Conservation (phyloP, 2,113 vertebrate species). For the Bubo blakistoni region DNA sequence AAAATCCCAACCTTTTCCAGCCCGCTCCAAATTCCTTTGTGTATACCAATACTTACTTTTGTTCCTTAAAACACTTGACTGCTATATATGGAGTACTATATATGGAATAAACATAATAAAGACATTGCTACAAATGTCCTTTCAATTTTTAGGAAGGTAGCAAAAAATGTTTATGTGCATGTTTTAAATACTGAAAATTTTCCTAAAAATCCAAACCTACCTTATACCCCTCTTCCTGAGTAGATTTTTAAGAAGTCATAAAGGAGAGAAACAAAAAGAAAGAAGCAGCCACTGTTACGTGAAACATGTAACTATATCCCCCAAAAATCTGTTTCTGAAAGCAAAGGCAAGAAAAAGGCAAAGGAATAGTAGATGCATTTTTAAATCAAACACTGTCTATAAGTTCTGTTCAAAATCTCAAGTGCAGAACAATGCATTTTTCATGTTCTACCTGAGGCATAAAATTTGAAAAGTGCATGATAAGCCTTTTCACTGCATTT, state of each 20-base stretch:
- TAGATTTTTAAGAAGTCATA: not conserved
- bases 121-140: not conserved
- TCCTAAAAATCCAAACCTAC: slow-evolving; percentile 23
- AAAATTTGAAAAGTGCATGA: slow-evolving; percentile 26
- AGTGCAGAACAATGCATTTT: slow-evolving; percentile 33
- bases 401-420: slow-evolving; percentile 55
- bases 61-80: not conserved
- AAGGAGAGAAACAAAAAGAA: not conserved
- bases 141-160: not conserved
- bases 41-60: not conserved
- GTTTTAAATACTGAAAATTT: not conserved
- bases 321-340: slow-evolving; percentile 22
- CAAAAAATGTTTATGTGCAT: not conserved
- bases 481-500: slow-evolving; percentile 31
- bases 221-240: not conserved
- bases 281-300: not conserved
- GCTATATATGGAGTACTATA: not conserved
- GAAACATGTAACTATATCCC: not conserved
- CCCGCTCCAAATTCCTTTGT: not conserved
- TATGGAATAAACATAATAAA: not conserved
- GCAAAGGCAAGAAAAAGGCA: slow-evolving; percentile 10
- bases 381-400: slow-evolving; percentile 15
- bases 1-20: not conserved
- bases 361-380: not conserved
- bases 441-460: not conserved